Conservation (phyloP, 1,140 invertebrate species). For the Holotrichia oblita region DNA sequence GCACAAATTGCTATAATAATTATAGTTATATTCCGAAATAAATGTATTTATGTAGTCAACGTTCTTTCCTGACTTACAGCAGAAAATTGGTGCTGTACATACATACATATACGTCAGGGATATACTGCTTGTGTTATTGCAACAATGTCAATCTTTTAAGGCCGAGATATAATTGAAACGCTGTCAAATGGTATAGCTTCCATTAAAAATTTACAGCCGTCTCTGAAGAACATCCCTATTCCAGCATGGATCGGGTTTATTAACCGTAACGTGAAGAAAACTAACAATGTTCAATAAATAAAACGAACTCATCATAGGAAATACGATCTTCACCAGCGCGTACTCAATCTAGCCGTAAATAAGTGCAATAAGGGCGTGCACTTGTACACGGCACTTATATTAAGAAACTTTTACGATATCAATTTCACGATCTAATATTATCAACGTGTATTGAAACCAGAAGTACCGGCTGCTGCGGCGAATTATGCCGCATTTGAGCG, state of each 20-base stretch:
- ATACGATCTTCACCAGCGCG: background rate
- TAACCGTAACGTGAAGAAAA: background rate
- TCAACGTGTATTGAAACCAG: slow-evolving; percentile 1
- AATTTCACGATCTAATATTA: slow-evolving; percentile 14
- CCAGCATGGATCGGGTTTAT: background rate
- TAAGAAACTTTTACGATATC: slow-evolving; percentile 13
- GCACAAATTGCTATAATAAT: no score
- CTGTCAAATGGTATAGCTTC: no score
- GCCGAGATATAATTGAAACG: no score
- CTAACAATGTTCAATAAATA: background rate
- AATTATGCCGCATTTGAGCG: background rate
- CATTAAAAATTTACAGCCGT: no score
- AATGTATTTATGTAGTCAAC: no score
- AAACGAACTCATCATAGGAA: background rate
- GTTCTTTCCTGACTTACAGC: no score
- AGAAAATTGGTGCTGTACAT: no score
- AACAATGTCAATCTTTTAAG: no score
- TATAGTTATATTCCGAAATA: no score
- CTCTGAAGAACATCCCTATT: no score
- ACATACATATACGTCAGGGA: no score
- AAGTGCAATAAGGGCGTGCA: background rate
- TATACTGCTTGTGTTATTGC: no score
- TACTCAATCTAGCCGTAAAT: background rate
- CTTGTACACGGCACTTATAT: slow-evolving; percentile 1
- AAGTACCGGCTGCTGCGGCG: background rate